Percentiles rank a stretch among this genome's conserved stretches.
Evolutionary conservation across 2,797 vertebrate genomes (phyloP).

Genomic region (Pantherophis vulpinus): DNA sequence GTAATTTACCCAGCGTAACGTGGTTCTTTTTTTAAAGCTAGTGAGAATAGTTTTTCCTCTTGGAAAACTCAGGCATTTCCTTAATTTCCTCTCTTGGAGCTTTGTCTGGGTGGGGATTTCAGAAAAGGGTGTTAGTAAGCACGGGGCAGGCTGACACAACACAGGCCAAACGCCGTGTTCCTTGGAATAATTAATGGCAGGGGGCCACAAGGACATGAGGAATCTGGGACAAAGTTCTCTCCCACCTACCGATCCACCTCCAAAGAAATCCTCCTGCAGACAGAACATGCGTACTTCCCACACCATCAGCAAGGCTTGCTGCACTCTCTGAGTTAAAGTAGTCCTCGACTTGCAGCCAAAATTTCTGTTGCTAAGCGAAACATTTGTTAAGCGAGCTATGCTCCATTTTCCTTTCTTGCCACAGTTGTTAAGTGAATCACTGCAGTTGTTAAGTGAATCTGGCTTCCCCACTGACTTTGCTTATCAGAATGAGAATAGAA

Average conservation of each 20-base stretch:
- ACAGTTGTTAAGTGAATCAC: neutral
- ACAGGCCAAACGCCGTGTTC: neutral
- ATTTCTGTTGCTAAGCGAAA: neutral
- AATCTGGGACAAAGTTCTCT: neutral
- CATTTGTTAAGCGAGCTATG: neutral
- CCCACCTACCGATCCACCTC: neutral
- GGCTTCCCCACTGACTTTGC: neutral
- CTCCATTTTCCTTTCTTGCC: neutral
- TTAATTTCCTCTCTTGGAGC: constrained; percentile 62
- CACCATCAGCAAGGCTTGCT: neutral
- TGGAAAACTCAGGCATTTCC: constrained; percentile 63
- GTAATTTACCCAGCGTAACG: constrained; percentile 47
- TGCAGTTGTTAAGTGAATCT: neutral
- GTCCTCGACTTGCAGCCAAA: neutral
- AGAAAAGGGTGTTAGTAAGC: constrained; percentile 48
- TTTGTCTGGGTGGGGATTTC: constrained; percentile 66
- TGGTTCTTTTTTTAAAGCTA: constrained; percentile 47
- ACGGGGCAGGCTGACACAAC: no score
- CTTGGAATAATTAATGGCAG: neutral
- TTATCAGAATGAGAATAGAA: neutral
- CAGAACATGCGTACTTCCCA: neutral
- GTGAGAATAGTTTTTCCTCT: constrained; percentile 37
- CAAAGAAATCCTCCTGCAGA: neutral
- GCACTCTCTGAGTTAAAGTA: neutral
- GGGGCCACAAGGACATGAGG: neutral